A percentile compares a stretch with the other conserved stretches of the same genome.
phyloP scores from a whole-genome alignment of 2,113 vertebrate species.

The Albula glossodonta region DNA sequence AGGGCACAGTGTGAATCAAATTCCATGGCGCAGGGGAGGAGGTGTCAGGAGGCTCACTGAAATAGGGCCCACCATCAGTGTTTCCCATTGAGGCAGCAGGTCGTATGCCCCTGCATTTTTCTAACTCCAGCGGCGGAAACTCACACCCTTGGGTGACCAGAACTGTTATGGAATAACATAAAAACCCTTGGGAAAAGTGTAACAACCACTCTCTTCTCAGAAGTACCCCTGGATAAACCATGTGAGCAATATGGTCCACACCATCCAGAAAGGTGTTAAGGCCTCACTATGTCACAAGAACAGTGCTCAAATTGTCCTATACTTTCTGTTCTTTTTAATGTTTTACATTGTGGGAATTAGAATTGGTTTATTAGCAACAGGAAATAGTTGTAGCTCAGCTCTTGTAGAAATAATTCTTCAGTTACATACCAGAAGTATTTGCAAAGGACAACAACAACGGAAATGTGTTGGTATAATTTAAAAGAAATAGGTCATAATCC shows the following conservation, averaged over 20 bases:
- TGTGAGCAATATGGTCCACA: not conserved
- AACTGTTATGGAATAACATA: not conserved
- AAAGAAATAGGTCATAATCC: not conserved
- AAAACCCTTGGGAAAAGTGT: not conserved
- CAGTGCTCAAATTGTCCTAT: not conserved
- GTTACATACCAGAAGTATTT: not conserved
- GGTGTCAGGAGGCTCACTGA: not conserved
- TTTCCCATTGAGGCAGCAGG: not conserved
- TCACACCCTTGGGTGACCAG: not conserved
- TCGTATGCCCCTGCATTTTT: not conserved
- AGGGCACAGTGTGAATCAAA: constrained; percentile 32
- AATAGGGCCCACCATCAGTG: not conserved
- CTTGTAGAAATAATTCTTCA: too few species aligned
- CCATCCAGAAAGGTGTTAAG: not conserved
- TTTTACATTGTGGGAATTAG: not conserved
- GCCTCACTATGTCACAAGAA: not conserved
- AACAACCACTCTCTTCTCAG: not conserved
- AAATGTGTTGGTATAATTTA: not conserved
- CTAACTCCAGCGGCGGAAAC: not conserved
- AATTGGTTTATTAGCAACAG: not conserved
- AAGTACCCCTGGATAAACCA: not conserved
- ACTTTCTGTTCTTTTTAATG: not conserved
- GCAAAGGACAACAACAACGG: not conserved
- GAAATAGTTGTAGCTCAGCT: not conserved
- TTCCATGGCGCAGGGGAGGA: constrained; percentile 28